Percentiles rank a stretch among this genome's conserved stretches.
Evolutionary conservation across 2,113 vertebrate genomes (phyloP).

Genomic region (Todiramphus chloris): DNA sequence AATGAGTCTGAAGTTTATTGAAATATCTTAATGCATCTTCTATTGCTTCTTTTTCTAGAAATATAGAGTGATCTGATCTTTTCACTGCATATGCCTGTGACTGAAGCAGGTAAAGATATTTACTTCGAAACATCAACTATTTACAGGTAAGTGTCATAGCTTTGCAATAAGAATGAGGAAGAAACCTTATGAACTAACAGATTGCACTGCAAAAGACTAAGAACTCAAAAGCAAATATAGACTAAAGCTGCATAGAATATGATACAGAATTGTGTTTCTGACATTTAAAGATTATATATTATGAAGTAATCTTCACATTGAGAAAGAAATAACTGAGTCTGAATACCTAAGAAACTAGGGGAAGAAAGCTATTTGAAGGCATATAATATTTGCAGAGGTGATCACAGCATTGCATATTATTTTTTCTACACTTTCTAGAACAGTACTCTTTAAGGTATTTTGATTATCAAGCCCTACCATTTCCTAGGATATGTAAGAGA

Average conservation of each 20-base stretch:
- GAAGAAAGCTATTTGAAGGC: neutral
- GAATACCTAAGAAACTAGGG: neutral
- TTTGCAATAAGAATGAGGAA: neutral
- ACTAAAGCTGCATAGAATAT: neutral
- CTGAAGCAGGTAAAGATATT: neutral
- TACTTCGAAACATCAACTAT: neutral
- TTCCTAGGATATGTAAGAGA: accelerated
- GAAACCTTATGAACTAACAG: neutral
- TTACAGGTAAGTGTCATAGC: neutral
- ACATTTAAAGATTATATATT: neutral
- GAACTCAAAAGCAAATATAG: neutral
- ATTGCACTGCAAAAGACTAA: neutral
- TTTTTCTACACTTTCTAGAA: neutral
- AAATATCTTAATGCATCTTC: neutral
- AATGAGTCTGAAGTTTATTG: neutral
- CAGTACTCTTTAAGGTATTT: neutral
- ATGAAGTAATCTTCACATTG: neutral
- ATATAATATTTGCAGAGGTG: neutral
- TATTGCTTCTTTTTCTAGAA: neutral
- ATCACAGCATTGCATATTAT: neutral
- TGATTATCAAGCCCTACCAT: neutral
- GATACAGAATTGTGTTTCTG: neutral
- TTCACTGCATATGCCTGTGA: neutral
- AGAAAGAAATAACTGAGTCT: neutral
- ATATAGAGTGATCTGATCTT: neutral